Base-by-base conservation (phyloP, 2,113 vertebrate genomes). In the Gymnogyps californianus region DNA sequence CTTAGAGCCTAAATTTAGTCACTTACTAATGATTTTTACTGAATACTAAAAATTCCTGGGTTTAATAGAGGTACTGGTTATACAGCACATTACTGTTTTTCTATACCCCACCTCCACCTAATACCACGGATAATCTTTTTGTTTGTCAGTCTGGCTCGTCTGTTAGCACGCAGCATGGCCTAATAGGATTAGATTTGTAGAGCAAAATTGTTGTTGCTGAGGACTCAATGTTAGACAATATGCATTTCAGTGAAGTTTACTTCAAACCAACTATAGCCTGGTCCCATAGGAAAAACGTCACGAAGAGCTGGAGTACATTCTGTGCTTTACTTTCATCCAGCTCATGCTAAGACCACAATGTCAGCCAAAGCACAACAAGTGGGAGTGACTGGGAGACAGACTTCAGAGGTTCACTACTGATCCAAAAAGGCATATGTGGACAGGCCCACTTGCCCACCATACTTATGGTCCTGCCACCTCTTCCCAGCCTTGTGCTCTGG, bases 181-280 rank as follows among this genome's bases (percentile, higher is more conserved):
- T n/a, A 47, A 52, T 7, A 20, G 3, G 24, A 36, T 64, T 24
- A 74, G 14, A 59, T 77, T 20, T 71, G 14, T 52, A 46, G 12
- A 74, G 38, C 22, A 55, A 62, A 91, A 64, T 24, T 47, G 11
- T 44, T 71, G 36, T 14, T 83, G 55, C 62, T 72, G 54, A 72
- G 31, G 25, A 5, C 34, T 66, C 26, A 29, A 1, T 0, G 0
- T 42, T 32, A 83, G 42, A n/a, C 2, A 76, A 26, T 25, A 40
- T 1, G 1, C 9, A 36, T 81, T 84, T 59, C 52, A n/a, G 22
- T 16, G 16, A 42, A 55, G 11, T 18, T 59, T 72, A 14, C 58
- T 92, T 46, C 64, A 69, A 84, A 22, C 10, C n/a, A 66, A 7
- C 11, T 49, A 10, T 5, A 67, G 21, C 44, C 25, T 61, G 5